A percentile compares a stretch with the other conserved stretches of the same genome.
These are phyloP conservation scores for Araneus ventricosus DNA, from an alignment of 1,140 invertebrate genomes.

Conservation along the genomic window DNA sequence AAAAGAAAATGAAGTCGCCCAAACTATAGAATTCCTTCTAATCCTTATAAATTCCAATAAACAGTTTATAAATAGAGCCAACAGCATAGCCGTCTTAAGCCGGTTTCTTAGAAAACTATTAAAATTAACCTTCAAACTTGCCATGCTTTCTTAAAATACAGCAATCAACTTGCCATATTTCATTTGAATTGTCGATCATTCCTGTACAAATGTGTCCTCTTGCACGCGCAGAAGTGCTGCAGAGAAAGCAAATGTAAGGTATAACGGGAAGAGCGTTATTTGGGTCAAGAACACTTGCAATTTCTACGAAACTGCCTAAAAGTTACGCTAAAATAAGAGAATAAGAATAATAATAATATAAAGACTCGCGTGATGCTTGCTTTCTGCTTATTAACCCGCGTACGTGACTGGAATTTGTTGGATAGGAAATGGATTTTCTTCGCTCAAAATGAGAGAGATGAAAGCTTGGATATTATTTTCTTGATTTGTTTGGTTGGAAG, in stretches of 20 bases:
- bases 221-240: background rate
- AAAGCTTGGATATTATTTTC: constrained; percentile 4
- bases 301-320: background rate
- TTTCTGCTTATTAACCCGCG: background rate
- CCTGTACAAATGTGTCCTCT: background rate
- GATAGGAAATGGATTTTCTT: background rate
- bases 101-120: background rate
- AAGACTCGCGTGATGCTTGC: background rate
- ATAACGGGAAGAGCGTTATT: background rate
- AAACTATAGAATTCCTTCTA: no score
- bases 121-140: background rate
- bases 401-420: background rate
- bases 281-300: background rate
- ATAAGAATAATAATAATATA: background rate
- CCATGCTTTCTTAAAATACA: background rate
- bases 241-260: background rate
- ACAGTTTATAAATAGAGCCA: background rate
- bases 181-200: constrained; percentile 1
- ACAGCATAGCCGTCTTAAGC: background rate
- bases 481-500: background rate
- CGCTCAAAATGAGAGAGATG: background rate
- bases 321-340: background rate
- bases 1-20: background rate
- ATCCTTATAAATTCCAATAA: no score
- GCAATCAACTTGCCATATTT: background rate